Evolutionary conservation across 2,113 vertebrate species (phyloP), one percentile per base, ranked within the genome.

Genomic region (Triplophysa dalaica): DNA sequence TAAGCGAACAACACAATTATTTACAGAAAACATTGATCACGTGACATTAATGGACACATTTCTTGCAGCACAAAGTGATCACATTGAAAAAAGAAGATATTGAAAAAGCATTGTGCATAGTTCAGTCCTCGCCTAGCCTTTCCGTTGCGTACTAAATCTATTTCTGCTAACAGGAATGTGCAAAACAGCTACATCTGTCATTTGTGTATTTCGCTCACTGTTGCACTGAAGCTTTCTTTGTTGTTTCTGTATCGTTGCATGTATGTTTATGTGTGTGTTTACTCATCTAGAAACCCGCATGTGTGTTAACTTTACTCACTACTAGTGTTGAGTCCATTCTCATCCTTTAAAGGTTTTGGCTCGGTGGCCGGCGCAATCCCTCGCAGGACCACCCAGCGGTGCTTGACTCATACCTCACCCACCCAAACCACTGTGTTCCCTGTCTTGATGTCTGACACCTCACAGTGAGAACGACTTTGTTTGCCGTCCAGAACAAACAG

Each of bases 381-480:
- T 26, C 24, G 21, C 61, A 43, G 70, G 58, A 74, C 70, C 79
- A 52, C 61, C 79, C 79, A 38, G 78, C 69, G 48, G 69, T 77
- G n/a, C 61, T 11, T 24, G 69, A 84, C 89, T 99, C 96, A 99
- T 93, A 96, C 96, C 87, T 99, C 97, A 2, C 95, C 97, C 13
- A 99, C 95, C 97, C 97, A 99, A 83, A 98, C 95, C 67, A 93
- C 91, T 66, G 95, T 94, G 91, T 96, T 95, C 13, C 94, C 95
- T 75, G 91, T 90, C 87, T 91, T 95, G 80, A 98, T 86, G 82
- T 95, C 95, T 0, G 95, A 94, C 85, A 99, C 93, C 93, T 98
- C 96, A 41, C 97, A 99, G 85, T 93, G 95, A 67, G 95, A 93
- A 0, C 90, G 86, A 21, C 92, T 96, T 88, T 93, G 94, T 86